Conservation (phyloP, 2,888 invertebrate species). For the Himalopsyche anomala region DNA sequence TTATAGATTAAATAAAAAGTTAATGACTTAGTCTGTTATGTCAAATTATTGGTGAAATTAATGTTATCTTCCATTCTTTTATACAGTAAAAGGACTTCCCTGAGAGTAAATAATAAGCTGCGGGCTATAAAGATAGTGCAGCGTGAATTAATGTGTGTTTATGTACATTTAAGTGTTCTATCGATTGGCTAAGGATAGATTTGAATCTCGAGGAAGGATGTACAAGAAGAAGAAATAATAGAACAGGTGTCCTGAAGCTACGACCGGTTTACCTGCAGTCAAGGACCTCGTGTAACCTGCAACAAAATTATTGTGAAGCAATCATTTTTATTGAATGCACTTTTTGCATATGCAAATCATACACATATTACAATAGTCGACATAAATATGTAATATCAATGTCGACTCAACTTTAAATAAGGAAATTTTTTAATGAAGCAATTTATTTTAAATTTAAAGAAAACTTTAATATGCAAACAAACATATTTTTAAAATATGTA, state of each 20-base stretch:
- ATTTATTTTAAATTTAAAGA: no score
- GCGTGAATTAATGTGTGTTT: neutral
- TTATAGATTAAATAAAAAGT: no score
- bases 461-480: no score
- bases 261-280: constrained; percentile 21
- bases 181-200: neutral
- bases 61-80: no score
- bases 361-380: neutral
- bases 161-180: neutral
- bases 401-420: neutral
- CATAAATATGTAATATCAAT: neutral
- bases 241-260: neutral
- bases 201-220: neutral
- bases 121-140: neutral
- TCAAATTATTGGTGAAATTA: no score
- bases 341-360: neutral
- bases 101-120: neutral
- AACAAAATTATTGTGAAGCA: neutral
- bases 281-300: constrained; percentile 32
- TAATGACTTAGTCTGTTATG: no score
- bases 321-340: neutral
- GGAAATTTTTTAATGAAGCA: neutral
- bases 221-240: neutral
- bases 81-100: neutral
- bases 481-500: no score